These are phyloP conservation scores for Cristatella mucedo DNA, from an alignment of 2,888 invertebrate species.

Conservation along the genomic window DNA sequence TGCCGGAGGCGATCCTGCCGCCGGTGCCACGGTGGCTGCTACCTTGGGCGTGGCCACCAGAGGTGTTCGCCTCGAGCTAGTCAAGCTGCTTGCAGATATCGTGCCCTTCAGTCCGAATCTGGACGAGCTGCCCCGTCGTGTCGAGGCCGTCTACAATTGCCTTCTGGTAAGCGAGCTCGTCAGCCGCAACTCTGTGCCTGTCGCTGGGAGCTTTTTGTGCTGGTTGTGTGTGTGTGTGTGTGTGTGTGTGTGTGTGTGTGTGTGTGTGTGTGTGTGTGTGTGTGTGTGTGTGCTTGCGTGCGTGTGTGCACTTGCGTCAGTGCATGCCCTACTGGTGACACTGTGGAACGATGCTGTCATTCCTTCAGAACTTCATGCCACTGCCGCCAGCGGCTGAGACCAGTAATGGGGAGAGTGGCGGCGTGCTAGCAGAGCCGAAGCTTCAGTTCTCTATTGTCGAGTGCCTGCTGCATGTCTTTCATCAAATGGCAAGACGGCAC, in stretches of 20 bases:
- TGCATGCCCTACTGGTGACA: too few species aligned
- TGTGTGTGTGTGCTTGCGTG: too few species aligned
- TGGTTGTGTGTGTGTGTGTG: too few species aligned
- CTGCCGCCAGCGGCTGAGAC: conserved; percentile 58
- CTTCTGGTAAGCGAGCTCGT: too few species aligned
- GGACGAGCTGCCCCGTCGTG: conserved; percentile 56
- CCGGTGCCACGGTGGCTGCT: not conserved
- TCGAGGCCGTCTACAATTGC: conserved; percentile 61
- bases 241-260: too few species aligned
- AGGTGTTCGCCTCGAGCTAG: conserved; percentile 59
- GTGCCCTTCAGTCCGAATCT: conserved; percentile 58
- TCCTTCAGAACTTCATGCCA: conserved; percentile 66
- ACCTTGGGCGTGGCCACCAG: conserved; percentile 5
- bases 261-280: too few species aligned
- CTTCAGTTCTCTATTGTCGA: conserved; percentile 84
- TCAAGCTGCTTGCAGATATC: conserved; percentile 74
- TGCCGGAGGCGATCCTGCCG: too few species aligned
- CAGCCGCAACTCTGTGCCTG: too few species aligned
- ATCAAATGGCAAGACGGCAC: conserved; percentile 59
- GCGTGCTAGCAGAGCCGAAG: conserved; percentile 50
- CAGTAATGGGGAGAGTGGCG: conserved; percentile 33
- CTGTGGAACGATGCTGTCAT: too few species aligned
- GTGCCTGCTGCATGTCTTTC: conserved; percentile 61
- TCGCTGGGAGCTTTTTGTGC: too few species aligned
- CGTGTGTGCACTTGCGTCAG: too few species aligned